Percentiles rank a stretch among this genome's conserved stretches.
phyloP scores from a whole-genome alignment of 2,113 vertebrate genomes.

The Sceloporus undulatus region DNA sequence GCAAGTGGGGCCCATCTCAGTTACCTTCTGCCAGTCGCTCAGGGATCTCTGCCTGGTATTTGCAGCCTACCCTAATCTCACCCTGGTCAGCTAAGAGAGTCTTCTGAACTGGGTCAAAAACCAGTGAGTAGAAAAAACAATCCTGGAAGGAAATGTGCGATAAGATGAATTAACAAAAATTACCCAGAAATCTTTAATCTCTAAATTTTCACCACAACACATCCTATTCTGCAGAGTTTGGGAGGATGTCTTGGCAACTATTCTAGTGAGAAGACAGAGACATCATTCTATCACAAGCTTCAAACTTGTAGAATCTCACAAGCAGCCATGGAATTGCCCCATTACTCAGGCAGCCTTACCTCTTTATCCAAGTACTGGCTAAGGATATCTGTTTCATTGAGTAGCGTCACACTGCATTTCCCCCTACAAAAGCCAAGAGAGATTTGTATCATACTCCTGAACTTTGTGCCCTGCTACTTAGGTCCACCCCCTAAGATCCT shows the following conservation, averaged over 20 bases:
- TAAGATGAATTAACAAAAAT: not conserved
- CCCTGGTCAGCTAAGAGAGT: conserved; percentile 93
- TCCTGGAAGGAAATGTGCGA: conserved; percentile 75
- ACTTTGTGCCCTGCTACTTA: too few relatives aligned
- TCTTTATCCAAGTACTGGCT: conserved; percentile 90
- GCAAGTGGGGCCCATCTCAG: not conserved
- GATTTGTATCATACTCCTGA: not conserved
- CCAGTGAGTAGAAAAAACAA: conserved; percentile 95
- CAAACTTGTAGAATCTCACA: not conserved
- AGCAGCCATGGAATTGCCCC: not conserved
- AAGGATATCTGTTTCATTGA: conserved; percentile 92
- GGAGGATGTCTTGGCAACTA: too few relatives aligned
- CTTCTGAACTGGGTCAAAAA: conserved; percentile 95
- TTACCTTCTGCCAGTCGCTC: conserved; percentile 90
- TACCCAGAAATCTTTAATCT: not conserved
- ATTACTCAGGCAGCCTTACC: conserved; percentile 67
- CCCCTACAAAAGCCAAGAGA: conserved; percentile 76
- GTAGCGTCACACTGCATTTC: conserved; percentile 93
- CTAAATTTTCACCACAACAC: not conserved
- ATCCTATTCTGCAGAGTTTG: too few relatives aligned
- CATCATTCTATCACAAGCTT: not conserved
- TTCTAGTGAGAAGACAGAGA: not conserved
- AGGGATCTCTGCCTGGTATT: conserved; percentile 94
- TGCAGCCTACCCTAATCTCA: conserved; percentile 93
- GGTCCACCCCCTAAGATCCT: too few relatives aligned